Evolutionary conservation across 2,797 vertebrate genomes (phyloP).

Genomic region (Rhabdomys pumilio): DNA sequence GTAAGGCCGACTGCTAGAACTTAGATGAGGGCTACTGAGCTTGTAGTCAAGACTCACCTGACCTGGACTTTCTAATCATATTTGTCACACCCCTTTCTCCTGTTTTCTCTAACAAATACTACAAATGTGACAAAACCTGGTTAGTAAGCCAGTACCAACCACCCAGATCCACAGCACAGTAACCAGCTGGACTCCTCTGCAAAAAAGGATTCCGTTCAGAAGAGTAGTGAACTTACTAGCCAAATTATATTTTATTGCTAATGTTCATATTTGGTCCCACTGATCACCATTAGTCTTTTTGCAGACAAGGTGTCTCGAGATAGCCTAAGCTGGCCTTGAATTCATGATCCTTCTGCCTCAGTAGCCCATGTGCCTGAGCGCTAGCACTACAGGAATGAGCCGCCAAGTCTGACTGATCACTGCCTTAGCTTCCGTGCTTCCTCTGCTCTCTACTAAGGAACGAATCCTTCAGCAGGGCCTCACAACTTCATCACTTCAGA

Average conservation of each 20-base stretch:
- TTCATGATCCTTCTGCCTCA: background rate
- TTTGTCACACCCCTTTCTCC: slow-evolving; percentile 14
- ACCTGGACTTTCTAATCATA: slow-evolving; percentile 35
- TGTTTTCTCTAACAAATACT: slow-evolving; percentile 26
- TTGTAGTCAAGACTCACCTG: background rate
- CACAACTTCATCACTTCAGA: background rate
- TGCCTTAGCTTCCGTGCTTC: background rate
- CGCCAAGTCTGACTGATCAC: background rate
- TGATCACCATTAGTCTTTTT: background rate
- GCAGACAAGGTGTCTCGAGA: background rate
- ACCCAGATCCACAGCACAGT: background rate
- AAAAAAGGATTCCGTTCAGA: slow-evolving; percentile 15
- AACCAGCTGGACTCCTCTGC: background rate
- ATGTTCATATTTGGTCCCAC: background rate
- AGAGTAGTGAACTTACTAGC: slow-evolving; percentile 21
- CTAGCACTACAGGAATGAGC: no score
- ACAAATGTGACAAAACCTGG: slow-evolving; percentile 10
- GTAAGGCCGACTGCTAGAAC: background rate
- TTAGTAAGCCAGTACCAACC: background rate
- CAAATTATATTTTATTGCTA: slow-evolving; percentile 32
- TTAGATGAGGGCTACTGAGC: background rate
- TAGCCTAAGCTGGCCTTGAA: background rate
- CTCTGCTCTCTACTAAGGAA: background rate
- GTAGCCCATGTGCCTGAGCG: background rate
- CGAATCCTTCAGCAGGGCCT: background rate